Percentiles rank a stretch among this genome's conserved stretches.
Conservation (phyloP, 2,113 vertebrate species). For the Dromiciops gliroides region DNA sequence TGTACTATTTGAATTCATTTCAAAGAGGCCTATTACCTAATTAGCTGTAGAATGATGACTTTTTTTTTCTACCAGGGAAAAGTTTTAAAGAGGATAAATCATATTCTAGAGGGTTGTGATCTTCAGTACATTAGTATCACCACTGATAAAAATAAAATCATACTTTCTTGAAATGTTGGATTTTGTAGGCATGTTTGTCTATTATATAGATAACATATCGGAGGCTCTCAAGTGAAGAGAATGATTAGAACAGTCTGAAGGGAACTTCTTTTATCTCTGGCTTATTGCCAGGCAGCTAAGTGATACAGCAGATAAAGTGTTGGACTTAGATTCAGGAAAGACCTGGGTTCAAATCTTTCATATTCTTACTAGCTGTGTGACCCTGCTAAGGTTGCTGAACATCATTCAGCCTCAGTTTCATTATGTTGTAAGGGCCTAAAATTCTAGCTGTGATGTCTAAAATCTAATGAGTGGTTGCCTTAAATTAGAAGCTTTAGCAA, state of each 20-base stretch:
- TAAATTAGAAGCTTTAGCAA: too few species aligned
- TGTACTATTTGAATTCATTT: not conserved
- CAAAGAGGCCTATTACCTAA: not conserved
- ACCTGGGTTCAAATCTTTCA: too few species aligned
- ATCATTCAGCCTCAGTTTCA: too few species aligned
- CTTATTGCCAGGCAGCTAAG: not conserved
- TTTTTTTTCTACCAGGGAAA: not conserved
- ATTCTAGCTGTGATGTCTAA: too few species aligned
- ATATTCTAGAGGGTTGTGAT: not conserved
- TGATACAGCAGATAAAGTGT: not conserved
- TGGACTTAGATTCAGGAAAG: too few species aligned
- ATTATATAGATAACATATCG: not conserved
- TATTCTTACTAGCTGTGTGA: too few species aligned
- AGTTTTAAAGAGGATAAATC: not conserved
- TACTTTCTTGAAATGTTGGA: not conserved
- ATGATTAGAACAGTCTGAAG: not conserved
- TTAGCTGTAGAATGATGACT: not conserved
- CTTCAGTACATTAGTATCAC: not conserved
- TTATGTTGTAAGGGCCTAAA: too few species aligned
- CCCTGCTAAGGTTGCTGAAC: too few species aligned
- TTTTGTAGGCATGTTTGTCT: not conserved
- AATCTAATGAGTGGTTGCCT: too few species aligned
- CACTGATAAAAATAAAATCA: not conserved
- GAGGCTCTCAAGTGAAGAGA: not conserved
- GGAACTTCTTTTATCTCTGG: not conserved